Evolutionary conservation across 1,140 invertebrate genomes (phyloP), one percentile per base, ranked within the genome.

Genomic region (Eriosoma lanigerum): DNA sequence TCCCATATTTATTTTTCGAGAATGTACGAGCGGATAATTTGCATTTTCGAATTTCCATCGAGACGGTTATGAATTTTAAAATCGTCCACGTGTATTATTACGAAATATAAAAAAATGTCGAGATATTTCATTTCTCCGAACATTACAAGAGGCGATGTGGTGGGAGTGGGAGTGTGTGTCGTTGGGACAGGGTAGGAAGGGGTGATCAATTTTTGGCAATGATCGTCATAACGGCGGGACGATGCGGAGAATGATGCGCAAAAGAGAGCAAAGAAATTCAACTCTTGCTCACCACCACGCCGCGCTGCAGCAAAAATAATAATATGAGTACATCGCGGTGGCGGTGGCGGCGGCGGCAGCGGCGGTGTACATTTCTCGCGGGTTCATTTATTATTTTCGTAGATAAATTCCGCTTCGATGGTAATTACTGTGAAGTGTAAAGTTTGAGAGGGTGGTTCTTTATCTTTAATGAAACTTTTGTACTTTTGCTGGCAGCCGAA

Each of bases 381-480:
- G 56, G 75, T 60, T 60, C 75, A 78, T 78, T 62, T 78, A 62
- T 78, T 78, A 78, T 78, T 78, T 78, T 76, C 21, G 21, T 62
- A 78, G 32, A 78, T 78, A 60, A 78, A 78, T 78, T 78, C 54
- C 54, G 75, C 75, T 76, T 60, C 54, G 75, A 60, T 46, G 75
- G 75, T 78, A 78, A 78, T 78, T 78, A 78, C 75, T 78, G 54
- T 62, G 56, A 62, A 62, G 75, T 78, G 75, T 62, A 62, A 78
- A 78, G 75, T 78, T 78, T 48, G 54, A 60, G 56, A 78, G 75
- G 75, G 75, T 78, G 54, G 75, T 78, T 78, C 75, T 78, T 78
- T 78, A 78, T 78, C 75, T 78, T 78, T 78, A 78, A 78, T 78
- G 75, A 78, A 78, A 78, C 75, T 78, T 78, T 78, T 78, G 75